phyloP scores from a whole-genome alignment of 2,797 vertebrate genomes.

The Chromobotia macracanthus region DNA sequence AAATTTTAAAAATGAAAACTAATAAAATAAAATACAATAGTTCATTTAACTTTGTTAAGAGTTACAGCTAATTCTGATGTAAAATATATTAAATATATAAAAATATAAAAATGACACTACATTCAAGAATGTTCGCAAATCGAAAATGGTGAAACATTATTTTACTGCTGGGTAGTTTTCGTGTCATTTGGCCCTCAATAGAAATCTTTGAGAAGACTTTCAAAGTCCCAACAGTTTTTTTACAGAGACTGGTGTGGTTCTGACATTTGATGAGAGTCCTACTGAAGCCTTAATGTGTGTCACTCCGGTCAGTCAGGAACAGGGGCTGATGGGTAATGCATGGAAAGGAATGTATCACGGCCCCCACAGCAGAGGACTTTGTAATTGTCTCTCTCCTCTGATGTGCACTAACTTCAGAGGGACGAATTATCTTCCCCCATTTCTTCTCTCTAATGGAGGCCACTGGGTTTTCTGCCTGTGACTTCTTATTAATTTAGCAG shows the following conservation, averaged over 20 bases:
- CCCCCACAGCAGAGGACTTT: slow-evolving; percentile 26
- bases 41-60: no score
- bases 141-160: neutral
- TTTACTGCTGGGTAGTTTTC: neutral
- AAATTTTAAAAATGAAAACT: neutral
- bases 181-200: neutral
- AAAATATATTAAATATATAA: no score
- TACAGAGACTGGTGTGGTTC: neutral
- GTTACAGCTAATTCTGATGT: no score
- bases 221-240: slow-evolving; percentile 1
- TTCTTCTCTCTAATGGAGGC: slow-evolving; percentile 60
- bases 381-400: slow-evolving; percentile 48
- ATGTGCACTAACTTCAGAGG: slow-evolving; percentile 48
- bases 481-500: slow-evolving; percentile 46
- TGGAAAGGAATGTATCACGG: slow-evolving; percentile 42
- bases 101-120: no score
- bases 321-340: slow-evolving; percentile 49
- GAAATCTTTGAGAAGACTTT: slow-evolving; percentile 7
- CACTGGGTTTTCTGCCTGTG: slow-evolving; percentile 32
- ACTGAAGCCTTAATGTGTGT: neutral
- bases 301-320: slow-evolving; percentile 5
- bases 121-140: no score
- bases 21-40: neutral
- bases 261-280: slow-evolving; percentile 46
- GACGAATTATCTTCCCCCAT: slow-evolving; percentile 56